Evolutionary conservation across 2,888 invertebrate species (phyloP), one percentile per base, ranked within the genome.

Genomic region (Sinhomidia bicolor): DNA sequence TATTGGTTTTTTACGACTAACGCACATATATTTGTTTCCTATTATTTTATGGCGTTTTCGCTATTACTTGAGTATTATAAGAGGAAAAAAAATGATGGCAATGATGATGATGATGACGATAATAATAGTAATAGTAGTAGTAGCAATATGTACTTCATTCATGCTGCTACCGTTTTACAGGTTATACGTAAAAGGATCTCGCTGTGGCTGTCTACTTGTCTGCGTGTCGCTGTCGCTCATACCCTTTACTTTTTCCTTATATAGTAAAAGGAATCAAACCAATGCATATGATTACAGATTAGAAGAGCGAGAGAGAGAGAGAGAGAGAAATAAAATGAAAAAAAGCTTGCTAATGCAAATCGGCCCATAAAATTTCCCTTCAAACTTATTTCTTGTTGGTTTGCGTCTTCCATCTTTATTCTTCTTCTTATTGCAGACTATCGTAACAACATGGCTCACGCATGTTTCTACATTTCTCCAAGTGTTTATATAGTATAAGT

Each of bases 331-430:
- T 23, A 78, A 65, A 60, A n/a, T n/a, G n/a, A 29, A 85, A 84
- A 89, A 84, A 51, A 86, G 83, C 71, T 79, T 89, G 86, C 83
- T 90, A 89, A 90, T 90, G 90, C 90, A 90, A 90, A 89, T 90
- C 86, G 80, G 79, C 71, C 83, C 84, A 89, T 90, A 90, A 90
- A 88, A 90, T 89, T 85, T 88, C 85, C 76, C 88, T 88, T 85
- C 81, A 85, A 88, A 84, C 88, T 88, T 84, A 71, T 88, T 88
- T 81, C 76, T 79, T 74, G 14, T 23, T 51, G 32, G 23, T 23
- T 60, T 5, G 2, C 20, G 20, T 71, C 12, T 71, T 82, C 36
- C 41, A 32, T 36, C 57, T 57, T 71, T 32, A 12, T 68, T 10
- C 68, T 51, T n/a, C n/a, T n/a, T n/a, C n/a, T n/a, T n/a, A n/a